These are phyloP conservation scores for Aurelia coerulea DNA, from an alignment of 30 jellyfish, hydroid and myxozoan species.

Conservation along the genomic window DNA sequence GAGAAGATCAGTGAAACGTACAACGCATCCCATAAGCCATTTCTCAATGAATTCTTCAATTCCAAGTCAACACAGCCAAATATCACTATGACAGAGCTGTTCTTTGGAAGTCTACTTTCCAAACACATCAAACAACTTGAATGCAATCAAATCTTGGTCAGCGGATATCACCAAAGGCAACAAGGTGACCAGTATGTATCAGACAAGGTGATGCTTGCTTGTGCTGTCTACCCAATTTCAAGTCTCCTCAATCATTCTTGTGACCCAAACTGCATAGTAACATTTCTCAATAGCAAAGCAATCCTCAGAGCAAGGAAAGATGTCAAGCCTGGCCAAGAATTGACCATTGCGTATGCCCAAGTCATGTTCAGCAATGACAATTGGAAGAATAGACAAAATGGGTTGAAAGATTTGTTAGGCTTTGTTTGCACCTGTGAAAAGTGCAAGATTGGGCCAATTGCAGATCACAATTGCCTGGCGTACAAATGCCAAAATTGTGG, in stretches of 20 bases:
- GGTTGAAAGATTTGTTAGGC: slow-evolving; percentile 60
- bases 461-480: not conserved
- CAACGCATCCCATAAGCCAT: not conserved
- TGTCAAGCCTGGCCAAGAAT: slow-evolving; percentile 67
- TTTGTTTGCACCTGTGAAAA: slow-evolving; percentile 73
- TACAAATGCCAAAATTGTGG: slow-evolving; percentile 63
- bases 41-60: not conserved
- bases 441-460: slow-evolving; percentile 45
- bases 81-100: not conserved
- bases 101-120: slow-evolving; percentile 58
- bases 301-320: slow-evolving; percentile 48
- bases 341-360: slow-evolving; percentile 90
- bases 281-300: slow-evolving; percentile 53
- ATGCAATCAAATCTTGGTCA: slow-evolving; percentile 87
- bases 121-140: slow-evolving; percentile 88
- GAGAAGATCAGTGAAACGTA: not conserved
- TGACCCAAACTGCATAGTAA: slow-evolving; percentile 71
- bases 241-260: slow-evolving; percentile 90
- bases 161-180: slow-evolving; percentile 22
- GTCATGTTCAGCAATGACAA: slow-evolving; percentile 65
- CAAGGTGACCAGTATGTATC: slow-evolving; percentile 39
- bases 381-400: slow-evolving; percentile 56
- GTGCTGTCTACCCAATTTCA: slow-evolving; percentile 86
- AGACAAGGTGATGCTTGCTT: slow-evolving; percentile 73
- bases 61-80: not conserved